phyloP scores from a whole-genome alignment of 2,797 vertebrate genomes.

The Danio aesculapii region DNA sequence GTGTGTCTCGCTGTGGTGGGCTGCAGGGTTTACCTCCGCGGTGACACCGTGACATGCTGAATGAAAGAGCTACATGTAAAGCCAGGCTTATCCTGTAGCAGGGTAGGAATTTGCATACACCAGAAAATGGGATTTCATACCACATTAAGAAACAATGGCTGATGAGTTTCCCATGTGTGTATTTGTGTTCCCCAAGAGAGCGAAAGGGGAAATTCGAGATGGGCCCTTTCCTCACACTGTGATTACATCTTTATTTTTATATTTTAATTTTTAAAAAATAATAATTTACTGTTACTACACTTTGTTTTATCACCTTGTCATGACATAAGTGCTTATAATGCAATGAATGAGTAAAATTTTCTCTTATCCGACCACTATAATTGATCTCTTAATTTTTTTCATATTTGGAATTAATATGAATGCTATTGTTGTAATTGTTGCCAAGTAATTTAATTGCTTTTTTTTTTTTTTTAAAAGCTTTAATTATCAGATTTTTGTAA shows the following conservation, averaged over 20 bases:
- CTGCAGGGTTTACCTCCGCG: conserved; percentile 22
- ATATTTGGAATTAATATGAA: too few species aligned
- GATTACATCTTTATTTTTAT: not conserved
- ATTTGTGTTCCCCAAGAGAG: conserved; percentile 36
- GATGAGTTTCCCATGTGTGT: conserved; percentile 70
- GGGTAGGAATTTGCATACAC: conserved; percentile 55
- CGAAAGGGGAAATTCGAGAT: conserved; percentile 6
- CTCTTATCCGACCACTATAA: too few species aligned
- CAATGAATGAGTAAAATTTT: too few species aligned
- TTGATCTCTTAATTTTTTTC: too few species aligned
- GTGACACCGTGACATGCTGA: conserved; percentile 60
- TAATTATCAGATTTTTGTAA: too few species aligned
- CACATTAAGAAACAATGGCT: conserved; percentile 85
- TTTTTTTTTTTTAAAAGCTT: too few species aligned
- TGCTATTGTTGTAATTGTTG: too few species aligned
- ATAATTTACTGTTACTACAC: too few species aligned
- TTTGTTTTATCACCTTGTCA: too few species aligned
- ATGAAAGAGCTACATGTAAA: conserved; percentile 75
- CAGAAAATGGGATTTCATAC: conserved; percentile 69
- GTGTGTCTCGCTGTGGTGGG: not conserved
- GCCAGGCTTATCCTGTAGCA: conserved; percentile 53
- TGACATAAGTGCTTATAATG: too few species aligned
- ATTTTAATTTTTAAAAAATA: too few species aligned
- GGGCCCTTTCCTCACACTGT: not conserved
- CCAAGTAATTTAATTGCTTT: too few species aligned